Base-by-base conservation (phyloP, 2,888 invertebrate genomes). In the Eristalinus aeneus region DNA sequence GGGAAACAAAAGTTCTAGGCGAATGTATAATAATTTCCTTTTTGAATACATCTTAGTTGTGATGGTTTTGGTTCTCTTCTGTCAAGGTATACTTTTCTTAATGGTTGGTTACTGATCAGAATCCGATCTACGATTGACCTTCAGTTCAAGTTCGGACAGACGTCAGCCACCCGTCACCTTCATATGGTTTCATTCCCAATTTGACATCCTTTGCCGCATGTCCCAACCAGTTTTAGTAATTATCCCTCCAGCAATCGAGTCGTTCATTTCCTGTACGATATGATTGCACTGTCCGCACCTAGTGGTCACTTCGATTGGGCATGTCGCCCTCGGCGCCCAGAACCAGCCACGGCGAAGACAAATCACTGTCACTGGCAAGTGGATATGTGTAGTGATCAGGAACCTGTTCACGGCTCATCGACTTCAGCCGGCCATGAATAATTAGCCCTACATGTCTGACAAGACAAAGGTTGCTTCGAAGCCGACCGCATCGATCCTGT, bases 191-290 rank as follows among this genome's bases (percentile, higher is more conserved):
- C 34, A 9, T 34, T 34, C 34, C 34, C 34, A 6, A 16, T 0
- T 46, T 16, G 6, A 16, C 46, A 46, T 46, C 46, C 46, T 46
- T 46, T 8, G 16, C 16, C n/a, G 9, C 16, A 6, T 20, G 56
- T 23, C 56, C 23, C 22, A 22, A 23, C 67, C 31, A 31, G 39
- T 46, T 39, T 53, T 46, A 11, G 11, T 4, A 20, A 22, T 23
- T 56, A 12, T 22, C 27, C 58, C 69, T 58, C 69, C 10, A 34
- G 69, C 36, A 56, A 69, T 36, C 20, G 20, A 23, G 39, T 23
- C 34, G 23, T 36, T 27, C 23, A 69, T 69, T 69, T 69, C 69
- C 69, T 69, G 69, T 23, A 58, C 58, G 69, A 69, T 69, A 58
- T 69, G 58, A 69, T 58, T 69, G 58, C 56, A 23, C 10, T 58